A percentile compares a stretch with the other conserved stretches of the same genome.
Conservation (phyloP, 2,888 invertebrate genomes). For the Ectropis crepuscularia region DNA sequence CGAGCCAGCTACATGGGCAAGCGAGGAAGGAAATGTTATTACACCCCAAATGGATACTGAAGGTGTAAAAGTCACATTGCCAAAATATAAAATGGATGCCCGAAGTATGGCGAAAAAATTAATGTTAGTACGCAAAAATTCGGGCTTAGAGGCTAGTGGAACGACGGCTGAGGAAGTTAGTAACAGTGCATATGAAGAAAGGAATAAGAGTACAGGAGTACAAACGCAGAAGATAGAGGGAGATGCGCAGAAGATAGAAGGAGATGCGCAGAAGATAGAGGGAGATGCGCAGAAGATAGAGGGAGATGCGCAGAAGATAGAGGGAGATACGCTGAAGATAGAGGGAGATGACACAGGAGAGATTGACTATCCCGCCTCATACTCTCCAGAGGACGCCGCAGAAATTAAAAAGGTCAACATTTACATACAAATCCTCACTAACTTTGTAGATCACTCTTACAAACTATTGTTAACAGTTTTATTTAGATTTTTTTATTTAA, state of each 20-base stretch:
- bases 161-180: too few relatives aligned
- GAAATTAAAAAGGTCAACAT: conserved; percentile 71
- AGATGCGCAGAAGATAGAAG: background rate
- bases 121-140: too few relatives aligned
- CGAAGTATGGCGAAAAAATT: too few relatives aligned
- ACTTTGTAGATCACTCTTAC: too few relatives aligned
- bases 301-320: background rate
- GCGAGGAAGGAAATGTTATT: background rate
- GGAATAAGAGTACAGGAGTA: too few relatives aligned
- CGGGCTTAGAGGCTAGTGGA: too few relatives aligned
- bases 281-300: background rate
- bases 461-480: too few relatives aligned
- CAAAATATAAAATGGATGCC: too few relatives aligned
- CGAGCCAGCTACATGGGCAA: background rate
- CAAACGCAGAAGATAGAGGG: background rate
- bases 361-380: conserved; percentile 61
- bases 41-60: background rate
- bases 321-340: background rate
- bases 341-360: background rate
- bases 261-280: background rate
- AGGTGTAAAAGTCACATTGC: background rate
- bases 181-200: too few relatives aligned
- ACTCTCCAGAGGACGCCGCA: conserved; percentile 61
- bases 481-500: too few relatives aligned
- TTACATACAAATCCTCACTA: background rate